These are phyloP conservation scores for Mastacembelus armatus DNA, from an alignment of 2,797 vertebrate genomes.

Conservation along the genomic window DNA sequence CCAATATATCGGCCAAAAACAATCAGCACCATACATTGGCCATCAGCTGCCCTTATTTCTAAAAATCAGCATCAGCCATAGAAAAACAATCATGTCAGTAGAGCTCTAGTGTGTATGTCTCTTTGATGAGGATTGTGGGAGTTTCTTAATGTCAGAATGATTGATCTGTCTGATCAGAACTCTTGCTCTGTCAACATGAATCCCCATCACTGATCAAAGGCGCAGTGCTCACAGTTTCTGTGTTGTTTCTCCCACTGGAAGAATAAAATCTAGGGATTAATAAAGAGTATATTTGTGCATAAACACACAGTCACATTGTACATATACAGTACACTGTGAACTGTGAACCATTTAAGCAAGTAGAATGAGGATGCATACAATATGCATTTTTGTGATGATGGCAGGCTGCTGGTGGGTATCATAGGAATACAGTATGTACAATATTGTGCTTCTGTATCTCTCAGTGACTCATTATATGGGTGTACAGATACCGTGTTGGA, in stretches of 20 bases:
- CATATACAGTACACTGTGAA: too few species aligned
- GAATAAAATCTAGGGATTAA: neutral
- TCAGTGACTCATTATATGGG: slow-evolving; percentile 10
- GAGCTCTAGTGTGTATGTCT: too few species aligned
- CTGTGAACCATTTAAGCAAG: too few species aligned
- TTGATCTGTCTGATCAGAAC: slow-evolving; percentile 22
- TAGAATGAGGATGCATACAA: neutral
- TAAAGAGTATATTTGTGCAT: neutral
- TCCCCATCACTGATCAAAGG: too few species aligned
- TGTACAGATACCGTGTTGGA: neutral
- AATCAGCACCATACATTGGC: too few species aligned
- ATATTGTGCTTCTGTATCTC: neutral
- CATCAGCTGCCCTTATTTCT: too few species aligned
- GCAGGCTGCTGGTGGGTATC: too few species aligned
- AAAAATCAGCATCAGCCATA: too few species aligned
- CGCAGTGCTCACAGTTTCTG: neutral
- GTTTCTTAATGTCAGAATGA: neutral
- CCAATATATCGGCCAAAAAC: too few species aligned
- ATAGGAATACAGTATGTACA: slow-evolving; percentile 6
- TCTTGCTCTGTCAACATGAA: slow-evolving; percentile 20
- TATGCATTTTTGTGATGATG: neutral
- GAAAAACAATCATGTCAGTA: too few species aligned
- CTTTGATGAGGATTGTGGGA: too few species aligned
- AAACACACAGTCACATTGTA: neutral
- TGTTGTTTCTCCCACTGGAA: too few species aligned